These are phyloP conservation scores for Leucophenga maculata DNA, from an alignment of 2,888 invertebrate species.

Conservation along the genomic window DNA sequence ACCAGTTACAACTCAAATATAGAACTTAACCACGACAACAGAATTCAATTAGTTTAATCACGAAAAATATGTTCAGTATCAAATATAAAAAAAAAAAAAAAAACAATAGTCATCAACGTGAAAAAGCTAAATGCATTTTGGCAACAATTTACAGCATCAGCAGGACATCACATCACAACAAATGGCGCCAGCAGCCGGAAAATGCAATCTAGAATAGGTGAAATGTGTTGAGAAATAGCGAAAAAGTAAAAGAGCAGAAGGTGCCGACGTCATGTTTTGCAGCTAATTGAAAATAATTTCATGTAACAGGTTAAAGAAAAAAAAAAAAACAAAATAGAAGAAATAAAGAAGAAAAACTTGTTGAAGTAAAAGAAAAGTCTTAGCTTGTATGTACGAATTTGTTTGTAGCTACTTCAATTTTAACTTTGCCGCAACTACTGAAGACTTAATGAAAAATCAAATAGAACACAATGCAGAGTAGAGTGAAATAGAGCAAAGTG, in stretches of 20 bases:
- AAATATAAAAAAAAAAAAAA: neutral
- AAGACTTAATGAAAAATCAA: constrained; percentile 22
- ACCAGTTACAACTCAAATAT: too few relatives aligned
- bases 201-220: neutral
- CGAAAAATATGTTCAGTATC: neutral
- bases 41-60: constrained; percentile 22
- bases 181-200: neutral
- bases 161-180: too few relatives aligned
- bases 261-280: constrained; percentile 21
- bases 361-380: constrained; percentile 1
- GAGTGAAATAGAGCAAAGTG: constrained; percentile 1
- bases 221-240: neutral
- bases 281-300: constrained; percentile 63
- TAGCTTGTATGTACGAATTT: neutral
- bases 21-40: constrained; percentile 7
- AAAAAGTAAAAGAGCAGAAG: neutral
- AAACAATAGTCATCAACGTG: neutral
- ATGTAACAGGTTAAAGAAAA: constrained; percentile 37
- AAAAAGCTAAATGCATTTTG: constrained; percentile 13
- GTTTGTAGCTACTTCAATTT: neutral
- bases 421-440: constrained; percentile 1
- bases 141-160: constrained; percentile 13
- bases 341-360: neutral
- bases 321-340: constrained; percentile 6
- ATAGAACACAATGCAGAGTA: neutral